These are phyloP conservation scores for Carcinoscorpius rotundicauda DNA, from an alignment of 1,140 invertebrate genomes.

Conservation along the genomic window DNA sequence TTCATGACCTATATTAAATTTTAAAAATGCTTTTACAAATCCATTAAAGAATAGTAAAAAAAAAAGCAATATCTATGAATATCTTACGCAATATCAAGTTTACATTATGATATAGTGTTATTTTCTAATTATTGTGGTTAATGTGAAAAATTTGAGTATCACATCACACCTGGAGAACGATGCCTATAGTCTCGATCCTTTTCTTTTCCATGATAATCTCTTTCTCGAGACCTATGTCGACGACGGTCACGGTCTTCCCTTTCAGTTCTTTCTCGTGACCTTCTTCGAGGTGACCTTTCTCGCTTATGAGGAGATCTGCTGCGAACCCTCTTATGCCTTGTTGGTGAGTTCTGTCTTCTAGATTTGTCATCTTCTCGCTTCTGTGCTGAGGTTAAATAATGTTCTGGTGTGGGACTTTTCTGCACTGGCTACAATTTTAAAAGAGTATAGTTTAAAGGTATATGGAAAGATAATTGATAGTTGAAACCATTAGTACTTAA, in stretches of 20 bases:
- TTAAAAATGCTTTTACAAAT: no score
- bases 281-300: constrained; percentile 6
- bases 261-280: constrained; percentile 4
- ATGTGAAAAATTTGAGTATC: background rate
- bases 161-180: constrained; percentile 8
- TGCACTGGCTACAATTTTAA: background rate
- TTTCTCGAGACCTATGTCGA: constrained; percentile 15
- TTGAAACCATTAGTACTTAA: no score
- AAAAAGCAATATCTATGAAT: no score
- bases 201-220: constrained; percentile 19
- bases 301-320: constrained; percentile 17
- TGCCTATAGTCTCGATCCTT: constrained; percentile 27
- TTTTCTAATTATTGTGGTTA: background rate
- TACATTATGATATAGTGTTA: background rate
- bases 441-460: no score
- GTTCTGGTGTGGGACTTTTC: constrained; percentile 5
- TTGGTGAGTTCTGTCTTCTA: constrained; percentile 16
- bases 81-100: background rate
- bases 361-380: background rate
- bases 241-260: constrained; percentile 16
- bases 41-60: no score
- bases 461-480: no score
- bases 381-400: background rate
- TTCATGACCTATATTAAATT: no score
- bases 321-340: constrained; percentile 11